Evolutionary conservation across 2,888 invertebrate genomes (phyloP).

Genomic region (Drymonia ruficornis): DNA sequence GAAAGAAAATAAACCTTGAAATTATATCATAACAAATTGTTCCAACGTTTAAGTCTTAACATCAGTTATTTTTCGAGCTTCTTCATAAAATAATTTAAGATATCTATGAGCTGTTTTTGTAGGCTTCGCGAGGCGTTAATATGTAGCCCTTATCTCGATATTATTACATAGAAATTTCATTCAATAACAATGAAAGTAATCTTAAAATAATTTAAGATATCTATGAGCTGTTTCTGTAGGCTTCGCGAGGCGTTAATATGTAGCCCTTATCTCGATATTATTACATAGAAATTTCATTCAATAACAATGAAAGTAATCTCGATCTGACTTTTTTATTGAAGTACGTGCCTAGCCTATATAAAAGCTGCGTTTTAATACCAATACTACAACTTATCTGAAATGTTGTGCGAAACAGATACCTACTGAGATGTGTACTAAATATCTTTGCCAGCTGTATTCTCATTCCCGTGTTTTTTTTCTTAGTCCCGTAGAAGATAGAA

Average conservation of each 20-base stretch:
- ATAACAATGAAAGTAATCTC: constrained; percentile 12
- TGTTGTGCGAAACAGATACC: not conserved
- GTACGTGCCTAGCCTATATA: not conserved
- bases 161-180: not conserved
- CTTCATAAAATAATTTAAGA: not conserved
- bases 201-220: no score
- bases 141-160: not conserved
- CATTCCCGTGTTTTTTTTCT: no score
- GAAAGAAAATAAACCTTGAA: not conserved
- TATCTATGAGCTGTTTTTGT: not conserved
- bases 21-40: not conserved
- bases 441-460: no score
- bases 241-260: no score
- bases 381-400: not conserved
- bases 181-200: constrained; percentile 13
- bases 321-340: constrained; percentile 4
- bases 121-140: not conserved
- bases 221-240: no score
- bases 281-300: not conserved
- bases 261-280: not conserved
- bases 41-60: not conserved
- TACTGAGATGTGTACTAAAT: no score
- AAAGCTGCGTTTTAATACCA: not conserved
- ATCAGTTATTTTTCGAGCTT: not conserved
- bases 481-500: no score